Conservation (phyloP, 2,888 invertebrate genomes). For the Augiades crinisus region DNA sequence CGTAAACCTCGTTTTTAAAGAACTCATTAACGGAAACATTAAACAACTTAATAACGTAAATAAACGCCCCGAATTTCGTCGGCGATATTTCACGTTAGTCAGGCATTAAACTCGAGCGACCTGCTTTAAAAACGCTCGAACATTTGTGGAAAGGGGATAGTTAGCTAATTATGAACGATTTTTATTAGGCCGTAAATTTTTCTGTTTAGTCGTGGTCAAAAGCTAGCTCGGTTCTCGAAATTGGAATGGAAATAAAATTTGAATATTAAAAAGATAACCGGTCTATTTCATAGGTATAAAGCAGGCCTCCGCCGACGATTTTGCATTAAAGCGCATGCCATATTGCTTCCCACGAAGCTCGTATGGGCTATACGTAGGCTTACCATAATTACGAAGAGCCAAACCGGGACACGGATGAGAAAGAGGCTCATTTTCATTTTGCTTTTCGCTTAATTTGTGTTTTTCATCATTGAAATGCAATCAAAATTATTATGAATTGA, state of each 20-base stretch:
- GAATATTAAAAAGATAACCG: neutral
- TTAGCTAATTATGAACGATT: conserved; percentile 38
- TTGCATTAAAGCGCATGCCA: conserved; percentile 8
- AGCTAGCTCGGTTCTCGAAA: conserved; percentile 20
- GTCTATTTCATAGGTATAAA: neutral
- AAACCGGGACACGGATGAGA: no score
- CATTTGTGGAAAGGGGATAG: conserved; percentile 10
- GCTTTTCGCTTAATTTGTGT: no score
- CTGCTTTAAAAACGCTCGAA: neutral
- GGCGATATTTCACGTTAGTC: conserved; percentile 25
- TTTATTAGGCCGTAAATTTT: conserved; percentile 42
- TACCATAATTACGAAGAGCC: no score
- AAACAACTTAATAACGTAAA: conserved; percentile 47
- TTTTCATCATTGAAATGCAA: no score
- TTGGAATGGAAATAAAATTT: neutral
- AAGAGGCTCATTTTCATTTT: no score
- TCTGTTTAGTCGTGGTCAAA: neutral
- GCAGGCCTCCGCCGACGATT: conserved; percentile 2
- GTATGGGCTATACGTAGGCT: conserved; percentile 6
- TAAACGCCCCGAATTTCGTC: conserved; percentile 41
- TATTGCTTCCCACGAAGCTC: conserved; percentile 23
- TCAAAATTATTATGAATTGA: no score
- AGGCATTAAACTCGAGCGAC: neutral
- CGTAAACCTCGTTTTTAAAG: conserved; percentile 50
- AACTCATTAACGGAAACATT: conserved; percentile 62